phyloP scores from a whole-genome alignment of 2,113 vertebrate species.

The Rhombomys opimus region DNA sequence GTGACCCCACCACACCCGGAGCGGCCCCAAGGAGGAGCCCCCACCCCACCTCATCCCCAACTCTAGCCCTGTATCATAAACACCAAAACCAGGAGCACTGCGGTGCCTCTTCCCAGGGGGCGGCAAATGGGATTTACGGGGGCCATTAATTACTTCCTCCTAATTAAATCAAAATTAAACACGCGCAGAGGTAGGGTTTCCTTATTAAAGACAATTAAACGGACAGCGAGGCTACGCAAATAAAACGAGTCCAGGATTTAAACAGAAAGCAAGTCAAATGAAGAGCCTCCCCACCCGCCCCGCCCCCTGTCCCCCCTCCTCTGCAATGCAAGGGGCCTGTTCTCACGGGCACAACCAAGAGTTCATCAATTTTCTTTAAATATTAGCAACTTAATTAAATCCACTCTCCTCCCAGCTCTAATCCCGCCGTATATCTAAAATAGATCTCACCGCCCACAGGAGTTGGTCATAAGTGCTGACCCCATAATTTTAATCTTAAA shows the following conservation, averaged over 20 bases:
- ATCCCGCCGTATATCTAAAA: constrained; percentile 91
- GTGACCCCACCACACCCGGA: neutral
- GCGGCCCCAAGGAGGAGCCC: neutral
- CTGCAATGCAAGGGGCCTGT: constrained; percentile 75
- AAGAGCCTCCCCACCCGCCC: constrained; percentile 76
- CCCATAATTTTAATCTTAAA: constrained; percentile 88
- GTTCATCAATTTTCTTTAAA: constrained; percentile 93
- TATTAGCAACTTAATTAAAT: constrained; percentile 94
- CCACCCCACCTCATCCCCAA: neutral
- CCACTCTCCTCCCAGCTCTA: constrained; percentile 87
- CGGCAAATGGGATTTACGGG: constrained; percentile 81
- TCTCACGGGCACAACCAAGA: constrained; percentile 78
- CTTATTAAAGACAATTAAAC: constrained; percentile 88
- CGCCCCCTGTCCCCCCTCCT: too few relatives aligned
- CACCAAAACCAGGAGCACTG: constrained; percentile 24
- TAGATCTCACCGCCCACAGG: constrained; percentile 90
- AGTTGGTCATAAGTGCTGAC: constrained; percentile 90
- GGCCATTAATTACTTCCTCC: constrained; percentile 87
- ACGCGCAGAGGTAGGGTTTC: constrained; percentile 86
- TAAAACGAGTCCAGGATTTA: constrained; percentile 81
- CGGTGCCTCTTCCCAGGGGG: constrained; percentile 73
- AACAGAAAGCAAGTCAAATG: constrained; percentile 86
- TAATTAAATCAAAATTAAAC: constrained; percentile 91
- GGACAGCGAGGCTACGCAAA: constrained; percentile 86
- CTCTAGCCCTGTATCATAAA: constrained; percentile 39